Base-by-base conservation (phyloP, 2,888 invertebrate species). In the Cerastoderma edule region DNA sequence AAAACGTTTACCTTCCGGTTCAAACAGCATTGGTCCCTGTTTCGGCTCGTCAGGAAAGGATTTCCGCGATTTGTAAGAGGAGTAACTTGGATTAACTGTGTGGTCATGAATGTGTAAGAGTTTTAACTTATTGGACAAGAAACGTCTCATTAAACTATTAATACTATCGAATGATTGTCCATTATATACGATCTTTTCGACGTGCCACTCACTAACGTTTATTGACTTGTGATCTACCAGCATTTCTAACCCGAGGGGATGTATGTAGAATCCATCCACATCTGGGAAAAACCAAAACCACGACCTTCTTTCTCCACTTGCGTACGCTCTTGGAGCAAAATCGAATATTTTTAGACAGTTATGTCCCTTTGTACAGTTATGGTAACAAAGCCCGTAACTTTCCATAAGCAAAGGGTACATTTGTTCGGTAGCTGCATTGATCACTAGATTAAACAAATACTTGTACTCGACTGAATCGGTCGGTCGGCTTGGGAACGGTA, bases 1-100 rank as follows among this genome's bases (percentile, higher is more conserved):
- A 76, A 84, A 91, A n/a, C 91, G 83, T 27, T 85, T 82, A 19
- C 90, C 91, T 19, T 87, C 88, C 1, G 90, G 89, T 71, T 89
- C 88, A 46, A 76, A 73, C 6, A 84, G 64, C 3, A 80, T 73
- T 2, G 91, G 91, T 6, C 89, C 89, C 28, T 80, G 76, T 28
- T 16, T 27, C 0, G 73, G 73, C 22, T 19, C 56, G 13, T 66
- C 27, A 1, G 71, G 65, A 19, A 57, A 48, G 6, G 56, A 27
- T 8, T 68, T 70, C 46, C 60, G 70, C 8, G 69, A 39, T 50
- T 73, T 69, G 39, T 76, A 80, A 2, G 64, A 72, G 0, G 76
- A 74, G 56, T 73, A 80, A n/a, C 32, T n/a, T 0, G 60, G 54
- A 0, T 39, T 22, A 2, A 65, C 53, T 66, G 57, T 44, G 22